These are phyloP conservation scores for Okamejei kenojei DNA, from an alignment of 2,797 vertebrate species.

Conservation along the genomic window DNA sequence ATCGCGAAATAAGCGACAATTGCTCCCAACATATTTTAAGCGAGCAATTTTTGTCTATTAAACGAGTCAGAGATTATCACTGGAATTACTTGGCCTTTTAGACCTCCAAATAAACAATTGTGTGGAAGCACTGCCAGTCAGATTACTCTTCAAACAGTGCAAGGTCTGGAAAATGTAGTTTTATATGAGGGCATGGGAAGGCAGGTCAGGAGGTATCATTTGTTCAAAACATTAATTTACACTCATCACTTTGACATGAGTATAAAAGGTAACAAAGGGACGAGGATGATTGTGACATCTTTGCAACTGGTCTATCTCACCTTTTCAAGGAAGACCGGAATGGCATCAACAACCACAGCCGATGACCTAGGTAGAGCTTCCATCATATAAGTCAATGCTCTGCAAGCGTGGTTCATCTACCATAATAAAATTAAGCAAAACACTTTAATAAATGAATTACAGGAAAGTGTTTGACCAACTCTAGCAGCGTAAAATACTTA, in stretches of 20 bases:
- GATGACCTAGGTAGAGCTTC: constrained; percentile 96
- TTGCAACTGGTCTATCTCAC: constrained; percentile 53
- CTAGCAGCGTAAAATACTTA: constrained; percentile 63
- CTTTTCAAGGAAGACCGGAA: constrained; percentile 98
- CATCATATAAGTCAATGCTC: constrained; percentile 99
- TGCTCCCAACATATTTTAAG: too few relatives aligned
- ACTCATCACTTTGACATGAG: neutral
- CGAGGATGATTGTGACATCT: neutral
- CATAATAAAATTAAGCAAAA: constrained; percentile 9
- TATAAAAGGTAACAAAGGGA: too few relatives aligned
- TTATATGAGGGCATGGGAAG: neutral
- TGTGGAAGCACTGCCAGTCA: neutral
- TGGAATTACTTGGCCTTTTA: neutral
- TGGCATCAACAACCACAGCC: constrained; percentile 96
- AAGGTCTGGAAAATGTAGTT: neutral
- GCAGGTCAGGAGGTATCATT: neutral
- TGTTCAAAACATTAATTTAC: neutral
- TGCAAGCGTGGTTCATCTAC: constrained; percentile 98
- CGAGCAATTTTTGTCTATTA: neutral
- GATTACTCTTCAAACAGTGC: neutral
- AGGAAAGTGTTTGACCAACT: neutral
- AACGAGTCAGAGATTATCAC: neutral
- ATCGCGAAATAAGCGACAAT: too few relatives aligned
- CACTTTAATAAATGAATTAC: neutral
- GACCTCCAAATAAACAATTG: neutral